Evolutionary conservation across 2,888 invertebrate species (phyloP).

Genomic region (Caenorhabditis afra): DNA sequence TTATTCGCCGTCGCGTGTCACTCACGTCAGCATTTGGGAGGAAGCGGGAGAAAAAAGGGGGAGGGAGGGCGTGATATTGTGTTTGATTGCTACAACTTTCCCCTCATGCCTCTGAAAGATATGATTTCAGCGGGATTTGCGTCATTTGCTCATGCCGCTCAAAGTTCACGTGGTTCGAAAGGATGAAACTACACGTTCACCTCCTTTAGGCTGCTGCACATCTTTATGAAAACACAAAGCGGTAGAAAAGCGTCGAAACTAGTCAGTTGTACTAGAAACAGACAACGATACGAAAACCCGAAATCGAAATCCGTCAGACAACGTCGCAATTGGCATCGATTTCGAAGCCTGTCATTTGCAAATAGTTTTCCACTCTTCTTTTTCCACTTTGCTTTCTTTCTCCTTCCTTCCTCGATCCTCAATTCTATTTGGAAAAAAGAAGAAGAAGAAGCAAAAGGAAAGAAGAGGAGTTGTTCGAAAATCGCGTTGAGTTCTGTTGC

Average conservation of each 20-base stretch:
- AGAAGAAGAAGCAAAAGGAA: neutral
- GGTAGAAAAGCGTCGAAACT: no score
- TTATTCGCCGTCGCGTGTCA: slow-evolving; percentile 37
- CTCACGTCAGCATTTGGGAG: slow-evolving; percentile 38
- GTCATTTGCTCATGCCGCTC: slow-evolving; percentile 14
- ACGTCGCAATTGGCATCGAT: slow-evolving; percentile 40
- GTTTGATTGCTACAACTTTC: slow-evolving; percentile 51
- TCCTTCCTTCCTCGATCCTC: slow-evolving; percentile 13
- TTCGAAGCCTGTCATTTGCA: slow-evolving; percentile 47
- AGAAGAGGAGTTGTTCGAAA: slow-evolving; percentile 40
- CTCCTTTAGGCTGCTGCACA: no score
- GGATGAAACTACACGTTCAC: neutral
- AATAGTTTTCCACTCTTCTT: slow-evolving; percentile 5
- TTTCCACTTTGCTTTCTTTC: neutral
- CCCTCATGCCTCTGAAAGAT: slow-evolving; percentile 1
- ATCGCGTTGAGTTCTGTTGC: slow-evolving; percentile 50
- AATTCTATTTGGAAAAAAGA: slow-evolving; percentile 8
- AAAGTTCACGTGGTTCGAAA: neutral
- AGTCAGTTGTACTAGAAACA: no score
- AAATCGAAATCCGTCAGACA: neutral
- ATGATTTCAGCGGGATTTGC: slow-evolving; percentile 23
- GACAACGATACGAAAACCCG: no score
- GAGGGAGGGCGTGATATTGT: slow-evolving; percentile 40
- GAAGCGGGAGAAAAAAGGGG: neutral
- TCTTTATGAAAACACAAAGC: no score